A percentile compares a stretch with the other conserved stretches of the same genome.
Conservation (phyloP, 2,113 vertebrate genomes). For the Phrynosoma platyrhinos region DNA sequence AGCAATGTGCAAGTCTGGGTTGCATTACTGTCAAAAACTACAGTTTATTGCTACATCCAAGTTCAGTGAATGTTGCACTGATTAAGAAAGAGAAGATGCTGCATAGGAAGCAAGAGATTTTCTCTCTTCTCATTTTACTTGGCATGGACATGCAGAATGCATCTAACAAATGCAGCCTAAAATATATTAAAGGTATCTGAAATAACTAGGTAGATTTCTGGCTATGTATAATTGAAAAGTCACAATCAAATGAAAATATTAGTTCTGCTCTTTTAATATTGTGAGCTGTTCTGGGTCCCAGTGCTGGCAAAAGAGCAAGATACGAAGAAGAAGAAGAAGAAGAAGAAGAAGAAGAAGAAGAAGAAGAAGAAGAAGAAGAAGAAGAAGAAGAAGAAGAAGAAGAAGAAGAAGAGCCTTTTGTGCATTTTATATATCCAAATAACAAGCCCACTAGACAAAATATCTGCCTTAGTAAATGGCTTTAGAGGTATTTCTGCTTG, state of each 20-base stretch:
- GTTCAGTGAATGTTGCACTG: background rate
- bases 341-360: too few species aligned
- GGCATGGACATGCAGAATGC: background rate
- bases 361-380: too few species aligned
- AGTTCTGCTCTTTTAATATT: too few species aligned
- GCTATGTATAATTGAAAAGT: background rate
- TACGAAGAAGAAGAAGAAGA: too few species aligned
- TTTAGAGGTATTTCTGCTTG: background rate
- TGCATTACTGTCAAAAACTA: background rate
- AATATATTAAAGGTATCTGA: background rate
- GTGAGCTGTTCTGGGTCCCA: too few species aligned
- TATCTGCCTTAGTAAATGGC: background rate
- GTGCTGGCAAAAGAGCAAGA: too few species aligned
- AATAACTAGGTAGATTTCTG: background rate
- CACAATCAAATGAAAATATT: too few species aligned
- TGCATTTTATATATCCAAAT: background rate
- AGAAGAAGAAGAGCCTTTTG: background rate
- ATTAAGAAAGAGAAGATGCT: background rate
- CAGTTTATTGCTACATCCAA: background rate
- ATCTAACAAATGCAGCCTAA: background rate
- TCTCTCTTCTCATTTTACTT: background rate
- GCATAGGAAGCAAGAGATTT: background rate
- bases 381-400: too few species aligned
- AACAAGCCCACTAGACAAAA: too few species aligned
- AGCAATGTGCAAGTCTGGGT: too few species aligned